phyloP scores from a whole-genome alignment of 2,888 invertebrate genomes.

The Megalurothrips usitatus region DNA sequence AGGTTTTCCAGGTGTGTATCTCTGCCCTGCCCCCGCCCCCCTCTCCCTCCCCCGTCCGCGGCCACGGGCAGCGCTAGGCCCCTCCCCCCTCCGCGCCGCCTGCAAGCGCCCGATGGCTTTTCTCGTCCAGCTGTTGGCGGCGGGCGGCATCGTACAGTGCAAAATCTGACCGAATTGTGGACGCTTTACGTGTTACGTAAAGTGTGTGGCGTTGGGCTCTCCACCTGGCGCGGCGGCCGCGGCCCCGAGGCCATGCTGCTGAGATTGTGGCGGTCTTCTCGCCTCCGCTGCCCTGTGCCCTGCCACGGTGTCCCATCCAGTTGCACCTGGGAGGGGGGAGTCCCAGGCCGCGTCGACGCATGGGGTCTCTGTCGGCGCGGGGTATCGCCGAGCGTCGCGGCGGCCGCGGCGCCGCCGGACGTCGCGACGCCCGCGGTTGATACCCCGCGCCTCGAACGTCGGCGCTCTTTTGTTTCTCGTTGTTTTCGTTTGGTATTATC shows the following conservation, averaged over 20 bases:
- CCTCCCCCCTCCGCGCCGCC: neutral
- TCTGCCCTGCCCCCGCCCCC: neutral
- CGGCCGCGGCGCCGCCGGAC: neutral
- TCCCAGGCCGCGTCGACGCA: neutral
- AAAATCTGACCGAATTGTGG: too few species aligned
- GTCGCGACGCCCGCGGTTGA: constrained; percentile 5
- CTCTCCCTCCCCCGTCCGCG: neutral
- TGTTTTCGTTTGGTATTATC: neutral
- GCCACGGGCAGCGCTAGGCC: neutral
- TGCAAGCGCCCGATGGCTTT: neutral
- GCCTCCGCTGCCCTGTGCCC: neutral
- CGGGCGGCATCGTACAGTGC: too few species aligned
- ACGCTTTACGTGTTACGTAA: too few species aligned
- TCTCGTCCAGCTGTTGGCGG: too few species aligned
- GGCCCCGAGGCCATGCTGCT: too few species aligned
- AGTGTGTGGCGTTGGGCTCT: too few species aligned
- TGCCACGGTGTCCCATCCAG: neutral
- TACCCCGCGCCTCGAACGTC: neutral
- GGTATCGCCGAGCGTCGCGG: neutral
- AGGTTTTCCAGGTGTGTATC: neutral
- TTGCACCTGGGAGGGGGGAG: too few species aligned
- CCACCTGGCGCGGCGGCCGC: too few species aligned
- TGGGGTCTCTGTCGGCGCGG: neutral
- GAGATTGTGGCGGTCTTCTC: too few species aligned
- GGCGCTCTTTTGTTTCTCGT: neutral